Percentiles rank a stretch among this genome's conserved stretches.
Conservation (phyloP, 1,140 invertebrate species). For the Drosophila ambigua region DNA sequence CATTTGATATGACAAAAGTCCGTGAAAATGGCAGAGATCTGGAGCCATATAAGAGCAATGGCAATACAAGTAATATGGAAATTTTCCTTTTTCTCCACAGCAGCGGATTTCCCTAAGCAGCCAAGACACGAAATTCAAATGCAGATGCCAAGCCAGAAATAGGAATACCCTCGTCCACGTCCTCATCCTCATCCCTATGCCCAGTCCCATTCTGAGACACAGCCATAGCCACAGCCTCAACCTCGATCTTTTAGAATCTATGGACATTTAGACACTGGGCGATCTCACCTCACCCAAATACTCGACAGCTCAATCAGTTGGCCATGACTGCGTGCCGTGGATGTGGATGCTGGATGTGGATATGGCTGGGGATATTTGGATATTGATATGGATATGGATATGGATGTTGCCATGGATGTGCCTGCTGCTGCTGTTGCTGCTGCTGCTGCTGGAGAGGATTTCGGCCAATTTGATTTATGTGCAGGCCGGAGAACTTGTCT, state of each 20-base stretch:
- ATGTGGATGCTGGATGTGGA: conserved; percentile 33
- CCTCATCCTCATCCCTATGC: background rate
- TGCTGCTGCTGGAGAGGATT: conserved; percentile 22
- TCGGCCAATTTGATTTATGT: conserved; percentile 75
- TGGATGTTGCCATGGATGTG: conserved; percentile 2
- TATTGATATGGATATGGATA: background rate
- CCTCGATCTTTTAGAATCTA: no score
- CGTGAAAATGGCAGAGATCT: conserved; percentile 41
- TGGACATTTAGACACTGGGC: conserved; percentile 36
- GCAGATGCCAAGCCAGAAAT: conserved; percentile 57
- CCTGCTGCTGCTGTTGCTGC: conserved; percentile 1
- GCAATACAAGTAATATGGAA: conserved; percentile 51
- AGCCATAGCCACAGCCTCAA: no score
- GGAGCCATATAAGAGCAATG: conserved; percentile 55
- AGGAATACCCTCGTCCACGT: conserved; percentile 14
- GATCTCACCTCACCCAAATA: conserved; percentile 77
- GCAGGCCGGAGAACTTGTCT: conserved; percentile 45
- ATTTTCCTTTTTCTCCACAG: conserved; percentile 57
- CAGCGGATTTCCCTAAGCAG: conserved; percentile 50
- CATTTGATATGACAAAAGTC: conserved; percentile 65
- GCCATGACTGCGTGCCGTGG: conserved; percentile 73
- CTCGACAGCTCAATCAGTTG: conserved; percentile 79
- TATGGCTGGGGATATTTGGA: conserved; percentile 8
- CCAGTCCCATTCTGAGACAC: background rate
- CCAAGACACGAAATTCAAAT: conserved; percentile 56